Evolutionary conservation across 2,797 vertebrate genomes (phyloP), one percentile per base, ranked within the genome.

Genomic region (Bufotes viridis): DNA sequence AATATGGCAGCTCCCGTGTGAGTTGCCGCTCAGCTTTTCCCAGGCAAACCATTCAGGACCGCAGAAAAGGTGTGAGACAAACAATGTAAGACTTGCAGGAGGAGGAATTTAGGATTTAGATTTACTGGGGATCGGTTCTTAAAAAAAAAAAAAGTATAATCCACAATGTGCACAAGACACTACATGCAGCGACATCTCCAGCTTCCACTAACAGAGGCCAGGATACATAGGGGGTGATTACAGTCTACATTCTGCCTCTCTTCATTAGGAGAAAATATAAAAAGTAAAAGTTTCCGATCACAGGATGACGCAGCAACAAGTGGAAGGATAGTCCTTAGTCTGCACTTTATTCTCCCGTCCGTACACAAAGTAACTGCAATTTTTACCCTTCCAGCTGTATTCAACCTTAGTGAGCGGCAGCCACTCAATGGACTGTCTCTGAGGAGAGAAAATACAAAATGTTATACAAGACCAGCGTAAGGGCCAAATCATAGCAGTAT

Each of bases 401-500:
- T 89, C 93, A 78, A 96, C 95, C 87, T 94, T 96, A 75, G 95
- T 96, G 84, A 96, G 91, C 0, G 96, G 95, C 87, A 97, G 95
- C 92, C 96, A 90, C 90, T 96, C 96, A 42, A 97, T 93, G 60
- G 91, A 94, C 89, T 97, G 96, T 91, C 94, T 95, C 96, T 97
- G 93, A 3, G n/a, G 67, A 53, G 92, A 58, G 78, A 53, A 14
- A 42, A n/a, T 24, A 67, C 70, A 63, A 42, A 83, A 17, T 1
- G n/a, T 78, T 76, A 13, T 53, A 14, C 65, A 69, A 24, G 4
- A 11, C 6, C 11, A 67, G 2, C 8, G 13, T 10, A 20, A 18
- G 14, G 0, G 2, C 0, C 9, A 1, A 34, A 34, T 51, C 3
- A 4, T 9, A 15, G 18, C 22, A 55, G 74, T 12, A 76, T 53